Base-by-base conservation (phyloP, 1,140 invertebrate genomes). In the Drosophila repletoides region DNA sequence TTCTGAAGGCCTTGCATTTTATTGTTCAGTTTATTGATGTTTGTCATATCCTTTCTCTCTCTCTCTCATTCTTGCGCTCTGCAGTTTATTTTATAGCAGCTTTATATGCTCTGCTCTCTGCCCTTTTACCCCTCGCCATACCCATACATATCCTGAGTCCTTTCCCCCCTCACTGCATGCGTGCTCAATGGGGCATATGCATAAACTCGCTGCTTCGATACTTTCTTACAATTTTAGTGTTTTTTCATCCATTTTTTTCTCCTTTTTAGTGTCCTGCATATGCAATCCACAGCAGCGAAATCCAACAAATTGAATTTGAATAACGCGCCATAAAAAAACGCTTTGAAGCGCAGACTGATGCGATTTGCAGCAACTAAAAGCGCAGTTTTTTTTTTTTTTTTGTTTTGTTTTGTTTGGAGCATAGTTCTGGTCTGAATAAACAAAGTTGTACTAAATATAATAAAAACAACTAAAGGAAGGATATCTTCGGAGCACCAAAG, bases 11-110 rank as follows among this genome's bases (percentile, higher is more conserved):
- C 41, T 40, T 63, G 67, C 36, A 49, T 74, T 84, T 83, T 77
- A 83, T 84, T 83, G 64, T 71, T 45, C 46, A 51, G 38, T 81
- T 81, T 76, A 76, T 81, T 76, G 77, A 73, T 59, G 77, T 83
- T 83, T 81, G 63, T 65, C 69, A 74, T 71, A 70, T 76, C 58
- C 56, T 26, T 72, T 51, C 60, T 26, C 15, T 51, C 12, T 2
- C 19, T 5, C 7, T 48, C 5, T 15, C 14, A 34, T 36, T 45
- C 26, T 38, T 4, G 9, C 31, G 6, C 17, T n/a, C 12, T 10
- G 21, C 21, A 22, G 15, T 61, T 43, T 31, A 40, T n/a, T 43
- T 63, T 49, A 43, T 49, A 5, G 36, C 36, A 31, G 14, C 55
- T 68, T 68, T 63, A 68, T 55, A 43, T 22, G n/a, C 14, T 15